phyloP scores from a whole-genome alignment of 1,140 invertebrate genomes.

The Caenorhabditis elegans region DNA sequence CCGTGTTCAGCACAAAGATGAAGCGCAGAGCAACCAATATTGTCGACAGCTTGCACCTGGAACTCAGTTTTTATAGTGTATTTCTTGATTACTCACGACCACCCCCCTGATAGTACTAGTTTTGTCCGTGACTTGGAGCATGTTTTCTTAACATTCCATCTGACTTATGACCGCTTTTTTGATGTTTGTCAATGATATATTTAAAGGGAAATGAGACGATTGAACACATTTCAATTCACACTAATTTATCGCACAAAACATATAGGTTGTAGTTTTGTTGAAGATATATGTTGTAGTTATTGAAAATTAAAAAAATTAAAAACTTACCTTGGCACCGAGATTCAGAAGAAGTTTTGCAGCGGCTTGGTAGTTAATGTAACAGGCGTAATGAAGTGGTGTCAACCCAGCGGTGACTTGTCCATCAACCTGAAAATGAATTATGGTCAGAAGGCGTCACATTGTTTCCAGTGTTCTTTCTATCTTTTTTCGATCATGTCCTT shows the following conservation, averaged over 20 bases:
- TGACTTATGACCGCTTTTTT: not conserved
- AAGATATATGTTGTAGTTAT: not conserved
- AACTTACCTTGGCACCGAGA: slow-evolving; percentile 62
- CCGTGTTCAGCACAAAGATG: slow-evolving; percentile 84
- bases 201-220: not conserved
- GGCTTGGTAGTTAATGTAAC: slow-evolving; percentile 81
- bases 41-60: slow-evolving; percentile 78
- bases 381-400: slow-evolving; percentile 85
- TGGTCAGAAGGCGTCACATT: not conserved
- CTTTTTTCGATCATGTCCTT: not conserved
- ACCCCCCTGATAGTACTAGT: not conserved
- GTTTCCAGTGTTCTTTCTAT: not conserved
- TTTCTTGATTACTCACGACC: not conserved
- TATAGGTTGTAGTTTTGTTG: not conserved
- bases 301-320: no score
- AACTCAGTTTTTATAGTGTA: slow-evolving; percentile 68
- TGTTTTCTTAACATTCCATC: slow-evolving; percentile 12
- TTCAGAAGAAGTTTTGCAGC: slow-evolving; percentile 72
- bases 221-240: not conserved
- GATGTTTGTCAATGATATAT: slow-evolving; percentile 9
- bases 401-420: slow-evolving; percentile 71
- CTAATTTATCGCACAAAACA: no score
- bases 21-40: slow-evolving; percentile 84
- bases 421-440: slow-evolving; percentile 62
- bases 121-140: not conserved